Base-by-base conservation (phyloP, 2,888 invertebrate species). In the Lydus trimaculatus region DNA sequence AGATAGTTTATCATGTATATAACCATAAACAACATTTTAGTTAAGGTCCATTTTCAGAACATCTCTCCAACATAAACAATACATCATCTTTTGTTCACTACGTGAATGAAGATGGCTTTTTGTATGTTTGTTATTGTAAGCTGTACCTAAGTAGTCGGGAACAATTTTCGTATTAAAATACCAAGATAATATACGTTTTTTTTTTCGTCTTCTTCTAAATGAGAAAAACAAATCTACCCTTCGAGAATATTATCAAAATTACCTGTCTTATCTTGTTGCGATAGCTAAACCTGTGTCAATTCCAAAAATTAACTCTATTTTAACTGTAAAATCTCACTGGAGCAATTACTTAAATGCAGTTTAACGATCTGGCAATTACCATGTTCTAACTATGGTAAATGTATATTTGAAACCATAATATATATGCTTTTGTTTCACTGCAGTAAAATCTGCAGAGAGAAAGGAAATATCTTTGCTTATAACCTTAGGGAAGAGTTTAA, bases 1-100 rank as follows among this genome's bases (percentile, higher is more conserved):
- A 20, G 13, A 48, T 56, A 56, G 56, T 25, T 56, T 56, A 56
- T 56, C 23, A 25, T 15, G 25, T 4, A 56, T 52, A 43, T 13
- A 56, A 25, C 56, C 11, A 52, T 52, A 25, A 56, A 25, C 25
- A 56, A 56, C 7, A 15, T 25, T 56, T 56, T 20, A 25, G 20
- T 20, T 56, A 15, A 56, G 56, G 56, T 56, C 25, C 56, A 56
- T 56, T 56, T 25, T 56, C 13, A 25, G 11, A 56, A 6, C 56
- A 56, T 56, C 56, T 56, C 13, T 56, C 13, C 15, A 25, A 25
- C 56, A 25, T 23, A 25, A 25, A 56, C 56, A 56, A 56, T 23
- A 56, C 56, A 56, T 56, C 56, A 56, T 25, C 56, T 56, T 56
- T 56, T 56, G 56, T 56, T 56, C 56, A 36, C 5, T 36, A 13